These are phyloP conservation scores for Takifugu flavidus DNA, from an alignment of 2,113 vertebrate genomes.

Conservation along the genomic window DNA sequence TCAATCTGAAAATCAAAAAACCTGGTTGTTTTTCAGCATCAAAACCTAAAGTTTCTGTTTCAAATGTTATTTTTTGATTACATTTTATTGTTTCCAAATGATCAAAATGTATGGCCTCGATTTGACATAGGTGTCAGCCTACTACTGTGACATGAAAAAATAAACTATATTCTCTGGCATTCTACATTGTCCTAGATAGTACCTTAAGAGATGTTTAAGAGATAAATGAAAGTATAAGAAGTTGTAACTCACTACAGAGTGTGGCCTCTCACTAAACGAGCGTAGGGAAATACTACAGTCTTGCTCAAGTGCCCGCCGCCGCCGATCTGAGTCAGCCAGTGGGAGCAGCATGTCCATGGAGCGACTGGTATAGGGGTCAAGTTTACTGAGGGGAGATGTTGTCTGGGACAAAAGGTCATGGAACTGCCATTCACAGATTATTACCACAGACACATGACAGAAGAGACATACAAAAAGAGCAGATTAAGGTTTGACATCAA, in stretches of 20 bases:
- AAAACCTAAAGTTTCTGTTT: too few relatives aligned
- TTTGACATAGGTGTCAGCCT: too few relatives aligned
- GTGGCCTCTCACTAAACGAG: slow-evolving; percentile 76
- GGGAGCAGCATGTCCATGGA: slow-evolving; percentile 88
- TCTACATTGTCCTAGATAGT: too few relatives aligned
- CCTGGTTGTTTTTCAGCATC: too few relatives aligned
- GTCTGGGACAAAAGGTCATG: slow-evolving; percentile 89
- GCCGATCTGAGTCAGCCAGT: slow-evolving; percentile 72
- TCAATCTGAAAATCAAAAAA: too few relatives aligned
- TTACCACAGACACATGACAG: slow-evolving; percentile 22
- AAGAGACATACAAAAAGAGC: slow-evolving; percentile 18
- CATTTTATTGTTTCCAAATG: too few relatives aligned
- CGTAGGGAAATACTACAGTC: slow-evolving; percentile 74
- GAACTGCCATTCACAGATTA: slow-evolving; percentile 75
- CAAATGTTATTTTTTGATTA: too few relatives aligned
- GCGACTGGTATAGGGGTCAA: slow-evolving; percentile 84
- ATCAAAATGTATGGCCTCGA: too few relatives aligned
- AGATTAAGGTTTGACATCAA: slow-evolving; percentile 30
- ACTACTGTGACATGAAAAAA: too few relatives aligned
- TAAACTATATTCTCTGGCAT: too few relatives aligned
- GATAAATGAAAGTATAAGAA: slow-evolving; percentile 4
- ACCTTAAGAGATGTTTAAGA: neutral
- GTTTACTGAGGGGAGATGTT: slow-evolving; percentile 81
- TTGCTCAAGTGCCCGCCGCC: slow-evolving; percentile 78
- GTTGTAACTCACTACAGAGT: slow-evolving; percentile 62